Conservation (phyloP, 2,113 vertebrate species). For the Hyperoodon ampullatus region DNA sequence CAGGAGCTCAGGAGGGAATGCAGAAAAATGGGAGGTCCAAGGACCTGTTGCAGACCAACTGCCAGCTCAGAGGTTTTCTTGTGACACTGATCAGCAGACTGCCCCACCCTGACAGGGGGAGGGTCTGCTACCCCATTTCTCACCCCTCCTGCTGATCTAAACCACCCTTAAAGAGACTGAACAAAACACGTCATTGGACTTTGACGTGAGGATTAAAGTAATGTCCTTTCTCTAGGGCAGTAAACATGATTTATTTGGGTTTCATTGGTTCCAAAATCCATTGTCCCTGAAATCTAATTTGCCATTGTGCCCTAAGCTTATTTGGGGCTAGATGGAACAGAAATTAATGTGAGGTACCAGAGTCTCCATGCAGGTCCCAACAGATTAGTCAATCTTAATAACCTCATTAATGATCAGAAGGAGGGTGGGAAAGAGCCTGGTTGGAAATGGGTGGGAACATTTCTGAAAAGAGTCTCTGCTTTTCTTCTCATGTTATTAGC, state of each 20-base stretch:
- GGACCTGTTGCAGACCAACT: no score
- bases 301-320: not conserved
- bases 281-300: constrained; percentile 56
- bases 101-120: not conserved
- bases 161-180: not conserved
- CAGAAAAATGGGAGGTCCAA: not conserved
- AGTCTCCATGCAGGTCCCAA: not conserved
- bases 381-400: not conserved
- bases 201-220: no score
- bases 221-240: not conserved
- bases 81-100: not conserved
- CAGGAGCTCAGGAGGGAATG: not conserved
- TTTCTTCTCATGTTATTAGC: not conserved
- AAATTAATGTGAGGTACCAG: constrained; percentile 22
- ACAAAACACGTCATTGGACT: not conserved
- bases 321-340: not conserved
- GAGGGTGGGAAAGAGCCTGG: not conserved
- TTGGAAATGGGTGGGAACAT: not conserved
- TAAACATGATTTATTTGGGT: not conserved
- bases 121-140: not conserved
- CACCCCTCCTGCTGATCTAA: not conserved
- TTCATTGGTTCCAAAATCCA: not conserved
- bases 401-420: not conserved
- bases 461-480: not conserved
- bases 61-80: not conserved